Conservation (phyloP, 2,888 invertebrate genomes). For the Hartigia nigra region DNA sequence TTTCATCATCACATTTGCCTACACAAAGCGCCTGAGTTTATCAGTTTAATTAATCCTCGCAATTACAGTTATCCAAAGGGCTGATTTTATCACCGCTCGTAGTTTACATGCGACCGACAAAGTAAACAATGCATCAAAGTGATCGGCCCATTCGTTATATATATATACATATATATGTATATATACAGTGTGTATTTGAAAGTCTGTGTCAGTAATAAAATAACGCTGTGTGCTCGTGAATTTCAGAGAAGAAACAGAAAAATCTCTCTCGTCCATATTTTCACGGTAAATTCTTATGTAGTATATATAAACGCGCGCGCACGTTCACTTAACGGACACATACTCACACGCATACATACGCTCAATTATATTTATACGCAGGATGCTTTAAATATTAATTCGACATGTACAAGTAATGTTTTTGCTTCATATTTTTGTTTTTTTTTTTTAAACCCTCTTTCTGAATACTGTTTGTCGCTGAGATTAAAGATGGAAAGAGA, state of each 20-base stretch:
- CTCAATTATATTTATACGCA: conserved; percentile 13
- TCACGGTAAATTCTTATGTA: neutral
- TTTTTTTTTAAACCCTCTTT: conserved; percentile 13
- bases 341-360: neutral
- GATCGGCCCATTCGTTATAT: neutral
- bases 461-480: conserved; percentile 6
- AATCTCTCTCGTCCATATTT: neutral
- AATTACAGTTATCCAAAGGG: neutral
- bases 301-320: neutral
- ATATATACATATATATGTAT: neutral
- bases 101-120: neutral
- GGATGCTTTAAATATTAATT: conserved; percentile 13
- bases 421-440: conserved; percentile 5
- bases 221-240: neutral
- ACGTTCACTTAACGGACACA: neutral
- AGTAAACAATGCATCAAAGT: neutral
- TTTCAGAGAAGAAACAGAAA: neutral
- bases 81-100: neutral
- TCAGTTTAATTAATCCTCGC: neutral
- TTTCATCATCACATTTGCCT: neutral
- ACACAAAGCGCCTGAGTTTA: neutral
- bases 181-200: neutral
- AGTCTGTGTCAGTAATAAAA: neutral
- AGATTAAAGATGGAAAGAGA: neutral
- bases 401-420: conserved; percentile 19